Percentiles rank a stretch among this genome's conserved stretches.
phyloP scores from a whole-genome alignment of 1,140 invertebrate species.

The Lerema accius region DNA sequence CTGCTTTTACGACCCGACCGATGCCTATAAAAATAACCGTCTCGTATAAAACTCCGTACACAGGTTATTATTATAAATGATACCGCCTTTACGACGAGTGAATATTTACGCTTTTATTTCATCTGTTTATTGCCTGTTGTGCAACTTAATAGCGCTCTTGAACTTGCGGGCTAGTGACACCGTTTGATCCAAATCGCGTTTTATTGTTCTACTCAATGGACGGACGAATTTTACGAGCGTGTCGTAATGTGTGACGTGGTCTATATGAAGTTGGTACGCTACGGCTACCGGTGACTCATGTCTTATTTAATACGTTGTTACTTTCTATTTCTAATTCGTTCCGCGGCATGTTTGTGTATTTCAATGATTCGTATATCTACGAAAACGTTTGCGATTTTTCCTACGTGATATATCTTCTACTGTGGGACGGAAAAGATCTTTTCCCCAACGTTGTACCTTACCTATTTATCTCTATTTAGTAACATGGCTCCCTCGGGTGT shows the following conservation, averaged over 20 bases:
- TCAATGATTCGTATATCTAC: neutral
- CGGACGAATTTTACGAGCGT: constrained; percentile 74
- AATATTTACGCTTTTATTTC: constrained; percentile 76
- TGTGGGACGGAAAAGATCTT: constrained; percentile 39
- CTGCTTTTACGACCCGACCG: constrained; percentile 71
- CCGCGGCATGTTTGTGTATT: neutral
- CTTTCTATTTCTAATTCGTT: constrained; percentile 59
- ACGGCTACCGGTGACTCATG: constrained; percentile 50
- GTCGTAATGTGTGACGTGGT: constrained; percentile 69
- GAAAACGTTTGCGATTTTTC: constrained; percentile 18
- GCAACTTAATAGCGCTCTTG: constrained; percentile 78
- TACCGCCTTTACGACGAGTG: constrained; percentile 65
- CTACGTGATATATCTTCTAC: constrained; percentile 11
- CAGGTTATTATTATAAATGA: constrained; percentile 75
- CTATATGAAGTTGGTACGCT: constrained; percentile 59
- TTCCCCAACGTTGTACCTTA: constrained; percentile 35
- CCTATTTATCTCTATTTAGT: constrained; percentile 60
- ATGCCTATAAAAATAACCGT: constrained; percentile 76
- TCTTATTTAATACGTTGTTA: constrained; percentile 59
- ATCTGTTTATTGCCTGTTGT: constrained; percentile 73
- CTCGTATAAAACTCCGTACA: constrained; percentile 59
- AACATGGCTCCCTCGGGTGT: constrained; percentile 63
- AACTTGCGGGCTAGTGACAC: constrained; percentile 79
- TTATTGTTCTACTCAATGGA: constrained; percentile 79
- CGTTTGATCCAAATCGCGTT: constrained; percentile 77